These are phyloP conservation scores for Physeter macrocephalus DNA, from an alignment of 2,113 vertebrate genomes.

Conservation along the genomic window DNA sequence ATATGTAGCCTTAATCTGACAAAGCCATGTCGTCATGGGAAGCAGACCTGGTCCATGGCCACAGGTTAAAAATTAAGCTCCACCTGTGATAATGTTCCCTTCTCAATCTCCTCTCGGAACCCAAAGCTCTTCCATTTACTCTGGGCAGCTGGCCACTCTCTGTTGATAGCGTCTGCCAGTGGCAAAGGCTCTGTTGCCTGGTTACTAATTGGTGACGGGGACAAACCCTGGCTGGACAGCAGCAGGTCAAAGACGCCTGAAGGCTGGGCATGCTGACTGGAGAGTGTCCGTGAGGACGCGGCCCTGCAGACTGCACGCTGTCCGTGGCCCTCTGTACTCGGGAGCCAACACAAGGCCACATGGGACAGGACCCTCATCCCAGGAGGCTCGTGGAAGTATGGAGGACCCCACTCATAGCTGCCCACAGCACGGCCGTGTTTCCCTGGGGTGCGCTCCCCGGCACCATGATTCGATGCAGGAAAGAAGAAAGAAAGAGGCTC, in stretches of 20 bases:
- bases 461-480: accelerated
- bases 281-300: background rate
- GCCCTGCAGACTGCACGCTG: background rate
- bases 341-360: background rate
- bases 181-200: conserved; percentile 63
- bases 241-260: background rate
- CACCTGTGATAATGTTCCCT: background rate
- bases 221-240: background rate
- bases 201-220: conserved; percentile 66
- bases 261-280: background rate
- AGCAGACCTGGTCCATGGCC: background rate
- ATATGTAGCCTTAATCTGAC: background rate
- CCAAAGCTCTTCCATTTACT: conserved; percentile 15
- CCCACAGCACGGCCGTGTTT: accelerated
- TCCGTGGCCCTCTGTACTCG: background rate
- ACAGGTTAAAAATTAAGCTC: background rate
- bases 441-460: background rate
- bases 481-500: background rate
- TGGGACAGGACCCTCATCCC: no score
- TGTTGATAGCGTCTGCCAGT: background rate
- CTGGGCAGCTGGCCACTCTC: background rate
- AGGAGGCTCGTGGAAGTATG: accelerated
- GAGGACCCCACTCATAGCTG: accelerated
- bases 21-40: conserved; percentile 38
- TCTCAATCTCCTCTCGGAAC: background rate